Conservation (phyloP, 2,888 invertebrate species). For the Eugnorisma glareosa region DNA sequence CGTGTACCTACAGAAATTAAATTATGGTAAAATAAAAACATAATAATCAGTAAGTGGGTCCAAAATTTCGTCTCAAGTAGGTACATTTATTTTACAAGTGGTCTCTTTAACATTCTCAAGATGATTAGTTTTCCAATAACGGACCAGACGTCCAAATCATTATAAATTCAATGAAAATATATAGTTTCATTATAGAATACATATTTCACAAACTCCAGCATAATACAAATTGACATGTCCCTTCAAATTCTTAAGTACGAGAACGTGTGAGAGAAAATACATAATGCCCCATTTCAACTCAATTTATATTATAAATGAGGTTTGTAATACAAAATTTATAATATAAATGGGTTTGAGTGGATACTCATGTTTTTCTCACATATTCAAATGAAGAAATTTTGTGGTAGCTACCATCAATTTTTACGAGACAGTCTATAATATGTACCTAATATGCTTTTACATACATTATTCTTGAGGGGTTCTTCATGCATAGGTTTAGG, state of each 20-base stretch:
- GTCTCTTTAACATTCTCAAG: slow-evolving; percentile 2
- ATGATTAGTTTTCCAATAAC: slow-evolving; percentile 13
- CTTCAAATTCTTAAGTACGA: slow-evolving; percentile 42
- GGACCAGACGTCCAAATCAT: slow-evolving; percentile 10
- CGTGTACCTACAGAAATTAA: neutral
- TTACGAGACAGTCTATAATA: slow-evolving; percentile 31
- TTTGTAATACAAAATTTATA: slow-evolving; percentile 60
- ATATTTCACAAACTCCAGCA: slow-evolving; percentile 38
- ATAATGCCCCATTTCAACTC: slow-evolving; percentile 55
- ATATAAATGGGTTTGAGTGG: slow-evolving; percentile 55
- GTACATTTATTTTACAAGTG: neutral
- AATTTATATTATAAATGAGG: slow-evolving; percentile 56
- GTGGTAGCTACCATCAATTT: slow-evolving; percentile 45
- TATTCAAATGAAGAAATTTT: slow-evolving; percentile 57
- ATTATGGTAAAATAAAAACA: neutral
- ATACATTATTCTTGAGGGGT: slow-evolving; percentile 20
- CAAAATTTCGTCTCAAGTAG: neutral
- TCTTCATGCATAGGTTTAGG: slow-evolving; percentile 11
- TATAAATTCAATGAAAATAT: slow-evolving; percentile 39
- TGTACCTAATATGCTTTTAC: slow-evolving; percentile 20
- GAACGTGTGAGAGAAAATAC: slow-evolving; percentile 53
- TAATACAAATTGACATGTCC: slow-evolving; percentile 40
- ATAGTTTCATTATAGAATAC: slow-evolving; percentile 34
- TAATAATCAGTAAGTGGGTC: too few species aligned
- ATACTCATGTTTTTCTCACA: slow-evolving; percentile 55